Evolutionary conservation across 2,888 invertebrate species (phyloP), one percentile per base, ranked within the genome.

Genomic region (Caenorhabditis wallacei): DNA sequence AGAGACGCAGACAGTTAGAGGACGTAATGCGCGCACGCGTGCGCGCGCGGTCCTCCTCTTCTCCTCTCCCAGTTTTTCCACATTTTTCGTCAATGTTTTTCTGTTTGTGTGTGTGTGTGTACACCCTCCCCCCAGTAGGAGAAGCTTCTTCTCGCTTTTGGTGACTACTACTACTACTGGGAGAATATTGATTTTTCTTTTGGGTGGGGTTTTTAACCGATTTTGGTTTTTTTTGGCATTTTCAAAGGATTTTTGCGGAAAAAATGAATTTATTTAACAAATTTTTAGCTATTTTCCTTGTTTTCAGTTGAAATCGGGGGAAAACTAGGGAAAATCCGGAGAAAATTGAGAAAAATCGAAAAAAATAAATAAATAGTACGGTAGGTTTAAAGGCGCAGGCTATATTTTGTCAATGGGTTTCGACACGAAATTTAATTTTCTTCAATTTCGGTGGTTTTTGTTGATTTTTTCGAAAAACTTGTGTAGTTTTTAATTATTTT

Each of bases 41-140:
- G 20, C 59, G 5, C 56, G n/a, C 35, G 43, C 43, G 43, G 43
- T 43, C 59, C 20, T 57, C 57, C 37, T 37, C 54, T 16, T 37
- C 57, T 8, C 57, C 20, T 30, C 30, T 5, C 30, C 30, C 30
- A 30, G 30, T 30, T 51, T 54, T 40, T 68, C 37, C 68, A 54
- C 68, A 68, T 68, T 68, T 68, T 68, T 54, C 53, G 68, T 54
- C 68, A 68, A 68, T 68, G 68, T 68, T 68, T 68, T 68, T 53
- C 24, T 8, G 20, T 40, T 8, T 22, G 22, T 53, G 66, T 20
- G 8, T 30, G 43, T 30, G 18, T 37, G 22, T 68, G 35, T 53
- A 53, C 53, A 24, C 35, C 51, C 26, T n/a, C 63, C 43, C 26
- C 13, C 48, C 30, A 30, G 4, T 8, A 30, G 30, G 8, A 30